phyloP scores from a whole-genome alignment of 2,113 vertebrate species.

The Podocnemis expansa region DNA sequence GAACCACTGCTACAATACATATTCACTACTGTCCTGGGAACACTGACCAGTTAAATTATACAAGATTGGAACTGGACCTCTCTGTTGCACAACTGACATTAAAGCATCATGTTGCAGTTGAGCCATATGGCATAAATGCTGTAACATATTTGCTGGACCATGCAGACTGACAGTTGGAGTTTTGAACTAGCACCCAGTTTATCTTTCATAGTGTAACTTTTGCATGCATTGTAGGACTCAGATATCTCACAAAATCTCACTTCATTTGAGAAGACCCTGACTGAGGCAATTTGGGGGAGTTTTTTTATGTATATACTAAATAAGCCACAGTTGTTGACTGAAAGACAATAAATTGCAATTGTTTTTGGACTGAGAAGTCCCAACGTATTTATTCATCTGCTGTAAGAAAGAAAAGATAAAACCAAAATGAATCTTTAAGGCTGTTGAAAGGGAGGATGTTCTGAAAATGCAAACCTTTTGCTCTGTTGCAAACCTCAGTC shows the following conservation, averaged over 20 bases:
- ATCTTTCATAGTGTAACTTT: background rate
- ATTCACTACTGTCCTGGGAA: background rate
- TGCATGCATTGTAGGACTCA: background rate
- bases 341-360: background rate
- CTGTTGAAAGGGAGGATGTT: constrained; percentile 1
- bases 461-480: background rate
- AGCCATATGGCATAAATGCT: background rate
- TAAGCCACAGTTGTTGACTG: background rate
- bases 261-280: background rate
- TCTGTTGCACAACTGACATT: background rate
- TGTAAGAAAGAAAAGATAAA: constrained; percentile 46
- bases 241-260: background rate
- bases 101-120: background rate
- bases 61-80: background rate
- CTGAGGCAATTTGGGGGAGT: background rate
- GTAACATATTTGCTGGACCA: background rate
- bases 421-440: constrained; percentile 30
- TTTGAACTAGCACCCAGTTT: background rate
- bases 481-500: background rate
- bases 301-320: no score
- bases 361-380: constrained; percentile 37
- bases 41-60: background rate
- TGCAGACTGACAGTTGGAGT: background rate
- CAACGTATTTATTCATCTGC: constrained; percentile 25
- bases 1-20: background rate